Evolutionary conservation across 2,888 invertebrate species (phyloP), one percentile per base, ranked within the genome.

Genomic region (Epirrita christyi): DNA sequence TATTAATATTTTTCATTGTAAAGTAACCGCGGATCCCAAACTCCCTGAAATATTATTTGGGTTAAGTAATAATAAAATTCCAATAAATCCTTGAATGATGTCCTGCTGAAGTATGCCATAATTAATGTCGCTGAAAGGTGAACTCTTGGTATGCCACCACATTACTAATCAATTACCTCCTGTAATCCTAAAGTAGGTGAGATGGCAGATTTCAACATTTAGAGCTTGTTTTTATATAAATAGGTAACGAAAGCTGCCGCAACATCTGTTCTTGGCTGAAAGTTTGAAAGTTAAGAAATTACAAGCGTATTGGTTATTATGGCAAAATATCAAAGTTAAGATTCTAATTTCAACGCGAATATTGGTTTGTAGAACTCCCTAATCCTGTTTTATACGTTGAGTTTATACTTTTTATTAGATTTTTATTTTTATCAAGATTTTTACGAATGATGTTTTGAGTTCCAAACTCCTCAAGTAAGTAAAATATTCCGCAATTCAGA

Each of bases 231-330:
- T 59, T 51, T 42, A 50, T 28, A 41, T 27, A 55, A 51, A 59
- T 59, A 45, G 50, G 47, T 38, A 62, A 61, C 50, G 46, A 59
- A 50, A 62, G 55, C 51, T 66, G 63, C 65, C 59, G 58, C 62
- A 70, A 64, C 66, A 67, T 66, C 61, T 68, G 67, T 54, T 59
- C 50, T 47, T 44, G 47, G 50, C 48, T 42, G 36, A 21, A 59
- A 50, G 36, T 49, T 43, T 51, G n/a, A 45, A 60, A 61, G 64
- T 59, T 61, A 44, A 41, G 43, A 48, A 61, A 61, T 66, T 58
- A 65, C 59, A 60, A 59, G 42, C 49, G 53, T 56, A 56, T 61
- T 63, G 49, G 42, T 63, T 61, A 48, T 61, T 52, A 46, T 14
- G 48, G 48, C 47, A 53, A 59, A 54, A 55, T 56, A 42, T 57